A percentile compares a stretch with the other conserved stretches of the same genome.
phyloP scores from a whole-genome alignment of 2,113 vertebrate species.

The Archocentrus centrarchus region DNA sequence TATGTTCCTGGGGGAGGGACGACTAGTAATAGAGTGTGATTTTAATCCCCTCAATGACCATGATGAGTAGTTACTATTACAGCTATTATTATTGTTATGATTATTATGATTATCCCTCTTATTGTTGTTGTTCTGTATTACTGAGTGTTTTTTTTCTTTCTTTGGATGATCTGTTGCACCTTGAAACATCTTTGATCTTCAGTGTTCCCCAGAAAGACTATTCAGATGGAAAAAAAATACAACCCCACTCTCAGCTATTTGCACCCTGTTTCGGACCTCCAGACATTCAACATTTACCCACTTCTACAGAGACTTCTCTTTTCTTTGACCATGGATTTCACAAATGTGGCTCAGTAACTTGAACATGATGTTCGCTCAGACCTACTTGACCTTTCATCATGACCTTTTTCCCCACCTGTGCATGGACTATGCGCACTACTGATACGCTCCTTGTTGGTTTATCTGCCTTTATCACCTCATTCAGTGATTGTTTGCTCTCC shows the following conservation, averaged over 20 bases:
- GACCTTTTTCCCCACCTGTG: conserved; percentile 37
- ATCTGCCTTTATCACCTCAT: conserved; percentile 60
- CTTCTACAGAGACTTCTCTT: conserved; percentile 37
- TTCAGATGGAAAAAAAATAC: conserved; percentile 39
- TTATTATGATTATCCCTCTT: conserved; percentile 74
- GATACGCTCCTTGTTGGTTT: conserved; percentile 64
- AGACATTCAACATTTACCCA: conserved; percentile 18
- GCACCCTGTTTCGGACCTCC: conserved; percentile 33
- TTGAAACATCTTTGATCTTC: conserved; percentile 63
- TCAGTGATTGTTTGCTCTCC: conserved; percentile 75
- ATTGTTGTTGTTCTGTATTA: conserved; percentile 74
- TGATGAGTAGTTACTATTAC: conserved; percentile 72
- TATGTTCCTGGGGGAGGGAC: conserved; percentile 55
- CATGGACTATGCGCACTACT: conserved; percentile 68
- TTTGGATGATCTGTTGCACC: conserved; percentile 66
- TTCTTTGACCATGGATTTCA: conserved; percentile 51
- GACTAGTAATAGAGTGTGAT: conserved; percentile 66
- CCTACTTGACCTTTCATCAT: conserved; percentile 46
- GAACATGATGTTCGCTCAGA: conserved; percentile 47
- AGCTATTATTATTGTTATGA: conserved; percentile 75
- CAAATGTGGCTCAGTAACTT: conserved; percentile 39
- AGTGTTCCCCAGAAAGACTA: conserved; percentile 66
- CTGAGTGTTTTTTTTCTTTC: conserved; percentile 75
- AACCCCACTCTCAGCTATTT: conserved; percentile 32
- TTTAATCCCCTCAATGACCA: conserved; percentile 69